These are phyloP conservation scores for Onychostruthus taczanowskii DNA, from an alignment of 2,113 vertebrate species.

Conservation along the genomic window DNA sequence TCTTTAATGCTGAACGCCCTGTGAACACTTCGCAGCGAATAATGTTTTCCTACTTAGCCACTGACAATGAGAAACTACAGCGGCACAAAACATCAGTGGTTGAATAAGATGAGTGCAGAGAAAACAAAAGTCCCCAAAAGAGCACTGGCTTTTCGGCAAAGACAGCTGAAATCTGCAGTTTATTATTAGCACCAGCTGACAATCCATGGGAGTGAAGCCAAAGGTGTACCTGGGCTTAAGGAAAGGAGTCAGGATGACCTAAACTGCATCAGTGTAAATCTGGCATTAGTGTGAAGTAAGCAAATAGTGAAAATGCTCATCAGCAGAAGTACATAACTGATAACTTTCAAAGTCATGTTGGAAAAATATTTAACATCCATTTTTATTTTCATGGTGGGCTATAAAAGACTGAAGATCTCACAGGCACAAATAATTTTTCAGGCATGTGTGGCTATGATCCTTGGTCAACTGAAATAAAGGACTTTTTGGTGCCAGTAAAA, in stretches of 20 bases:
- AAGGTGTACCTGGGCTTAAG: not conserved
- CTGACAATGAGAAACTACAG: not conserved
- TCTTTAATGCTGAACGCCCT: not conserved
- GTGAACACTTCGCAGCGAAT: not conserved
- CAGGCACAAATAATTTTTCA: not conserved
- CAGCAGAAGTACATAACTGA: not conserved
- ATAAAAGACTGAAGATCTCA: not conserved
- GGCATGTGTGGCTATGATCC: not conserved
- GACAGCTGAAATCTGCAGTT: constrained; percentile 26
- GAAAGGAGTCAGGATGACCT: constrained; percentile 10
- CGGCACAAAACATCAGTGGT: not conserved
- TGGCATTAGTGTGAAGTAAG: not conserved
- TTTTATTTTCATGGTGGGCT: not conserved
- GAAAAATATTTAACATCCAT: not conserved
- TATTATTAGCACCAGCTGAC: constrained; percentile 56
- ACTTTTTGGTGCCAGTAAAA: not conserved
- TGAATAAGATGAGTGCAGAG: not conserved
- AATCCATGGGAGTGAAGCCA: constrained; percentile 30
- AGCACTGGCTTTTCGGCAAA: not conserved
- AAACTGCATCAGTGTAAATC: not conserved
- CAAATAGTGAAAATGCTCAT: not conserved
- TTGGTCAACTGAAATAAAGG: not conserved
- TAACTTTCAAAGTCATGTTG: not conserved
- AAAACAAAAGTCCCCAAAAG: not conserved
- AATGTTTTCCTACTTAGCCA: not conserved